Conservation (phyloP, 2,797 vertebrate species). For the Acomys russatus region DNA sequence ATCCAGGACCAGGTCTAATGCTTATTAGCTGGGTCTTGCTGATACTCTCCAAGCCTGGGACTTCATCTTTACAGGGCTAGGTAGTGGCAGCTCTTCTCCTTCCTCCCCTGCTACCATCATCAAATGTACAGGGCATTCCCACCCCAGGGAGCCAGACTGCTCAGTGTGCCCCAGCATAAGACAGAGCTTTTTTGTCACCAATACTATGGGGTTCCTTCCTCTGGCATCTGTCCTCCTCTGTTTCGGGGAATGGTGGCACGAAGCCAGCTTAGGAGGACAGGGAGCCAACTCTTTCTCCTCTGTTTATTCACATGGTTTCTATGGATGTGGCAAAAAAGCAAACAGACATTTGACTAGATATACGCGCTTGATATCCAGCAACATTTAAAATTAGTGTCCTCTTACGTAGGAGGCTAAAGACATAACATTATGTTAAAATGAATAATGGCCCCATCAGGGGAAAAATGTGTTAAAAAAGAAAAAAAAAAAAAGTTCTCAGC, state of each 20-base stretch:
- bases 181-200: not conserved
- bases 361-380: not conserved
- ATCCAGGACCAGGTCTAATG: not conserved
- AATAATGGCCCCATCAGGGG: not conserved
- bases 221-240: conserved; percentile 48
- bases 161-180: not conserved
- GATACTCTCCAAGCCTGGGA: not conserved
- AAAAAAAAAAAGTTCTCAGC: conserved; percentile 37
- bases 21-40: not conserved
- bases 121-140: not conserved
- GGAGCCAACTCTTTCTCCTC: conserved; percentile 63
- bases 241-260: conserved; percentile 46
- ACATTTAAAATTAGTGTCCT: conserved; percentile 20
- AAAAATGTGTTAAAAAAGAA: not conserved
- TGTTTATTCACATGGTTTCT: conserved; percentile 77
- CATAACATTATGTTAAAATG: conserved; percentile 34
- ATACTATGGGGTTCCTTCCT: not conserved
- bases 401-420: conserved; percentile 55
- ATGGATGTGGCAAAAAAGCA: conserved; percentile 75
- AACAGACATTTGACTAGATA: conserved; percentile 69
- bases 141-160: not conserved
- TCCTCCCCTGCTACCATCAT: not conserved
- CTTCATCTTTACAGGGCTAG: not conserved
- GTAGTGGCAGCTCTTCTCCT: not conserved
- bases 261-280: conserved; percentile 3